A percentile compares a stretch with the other conserved stretches of the same genome.
These are phyloP conservation scores for Dasyornis broadbenti DNA, from an alignment of 2,113 vertebrate genomes.

Conservation along the genomic window DNA sequence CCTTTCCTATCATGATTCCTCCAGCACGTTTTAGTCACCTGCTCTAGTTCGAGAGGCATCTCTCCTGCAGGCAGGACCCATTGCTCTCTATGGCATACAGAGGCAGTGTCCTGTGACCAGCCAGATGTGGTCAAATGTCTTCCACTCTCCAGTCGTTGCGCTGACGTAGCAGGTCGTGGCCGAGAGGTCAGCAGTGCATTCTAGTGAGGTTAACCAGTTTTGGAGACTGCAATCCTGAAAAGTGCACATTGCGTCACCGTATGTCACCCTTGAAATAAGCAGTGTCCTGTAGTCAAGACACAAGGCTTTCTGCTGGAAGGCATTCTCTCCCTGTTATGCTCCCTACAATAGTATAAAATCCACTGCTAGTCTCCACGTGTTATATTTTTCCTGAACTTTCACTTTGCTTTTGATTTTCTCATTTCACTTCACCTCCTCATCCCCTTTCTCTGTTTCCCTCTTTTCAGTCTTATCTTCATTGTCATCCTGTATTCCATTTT, in stretches of 20 bases:
- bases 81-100: rapidly evolving
- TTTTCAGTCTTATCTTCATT: not conserved
- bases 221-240: not conserved
- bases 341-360: not conserved
- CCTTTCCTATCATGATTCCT: not conserved
- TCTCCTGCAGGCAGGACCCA: not conserved
- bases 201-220: not conserved
- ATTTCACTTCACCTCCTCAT: not conserved
- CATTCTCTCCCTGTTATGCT: not conserved
- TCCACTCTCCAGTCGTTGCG: not conserved
- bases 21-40: rapidly evolving
- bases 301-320: not conserved
- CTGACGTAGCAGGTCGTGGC: not conserved
- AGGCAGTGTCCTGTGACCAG: not conserved
- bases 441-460: not conserved
- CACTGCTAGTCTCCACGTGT: not conserved
- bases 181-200: not conserved
- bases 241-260: not conserved
- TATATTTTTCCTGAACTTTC: not conserved
- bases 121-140: not conserved
- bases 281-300: not conserved
- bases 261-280: not conserved
- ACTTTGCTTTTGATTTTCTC: not conserved
- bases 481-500: not conserved
- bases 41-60: rapidly evolving